phyloP scores from a whole-genome alignment of 2,113 vertebrate genomes.

The Corydoras maculifer region DNA sequence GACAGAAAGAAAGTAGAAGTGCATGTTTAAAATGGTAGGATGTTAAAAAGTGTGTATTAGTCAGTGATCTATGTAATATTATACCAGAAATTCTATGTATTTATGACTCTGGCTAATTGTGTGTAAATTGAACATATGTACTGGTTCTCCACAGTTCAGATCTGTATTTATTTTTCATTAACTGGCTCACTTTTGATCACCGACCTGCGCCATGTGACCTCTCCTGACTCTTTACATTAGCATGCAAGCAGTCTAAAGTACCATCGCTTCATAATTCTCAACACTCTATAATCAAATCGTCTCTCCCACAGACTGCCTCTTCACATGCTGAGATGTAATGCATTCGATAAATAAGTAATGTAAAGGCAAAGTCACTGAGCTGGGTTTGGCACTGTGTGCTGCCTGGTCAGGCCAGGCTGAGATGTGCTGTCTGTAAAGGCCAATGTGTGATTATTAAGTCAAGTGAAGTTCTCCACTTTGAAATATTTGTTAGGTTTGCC shows the following conservation, averaged over 20 bases:
- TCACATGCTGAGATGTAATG: conserved; percentile 18
- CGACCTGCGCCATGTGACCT: too few species aligned
- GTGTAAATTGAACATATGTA: too few species aligned
- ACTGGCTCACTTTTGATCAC: too few species aligned
- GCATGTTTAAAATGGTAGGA: neutral
- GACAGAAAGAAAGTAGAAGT: conserved; percentile 3
- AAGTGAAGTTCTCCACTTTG: conserved; percentile 29
- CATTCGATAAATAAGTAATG: conserved; percentile 35
- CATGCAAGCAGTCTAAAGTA: conserved; percentile 9
- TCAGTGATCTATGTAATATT: too few species aligned
- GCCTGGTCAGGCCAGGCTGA: conserved; percentile 25
- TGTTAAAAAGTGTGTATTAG: too few species aligned
- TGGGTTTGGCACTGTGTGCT: conserved; percentile 22
- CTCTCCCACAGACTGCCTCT: conserved; percentile 25
- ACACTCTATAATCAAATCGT: conserved; percentile 11
- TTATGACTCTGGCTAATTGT: too few species aligned
- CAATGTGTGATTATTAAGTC: conserved; percentile 36
- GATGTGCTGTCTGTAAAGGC: conserved; percentile 44
- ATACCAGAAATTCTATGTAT: too few species aligned
- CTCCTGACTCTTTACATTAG: neutral
- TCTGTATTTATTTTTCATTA: too few species aligned
- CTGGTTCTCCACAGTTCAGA: too few species aligned
- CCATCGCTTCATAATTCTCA: conserved; percentile 29
- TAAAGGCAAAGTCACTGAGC: conserved; percentile 12
- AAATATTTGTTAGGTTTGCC: conserved; percentile 33